Conservation (phyloP, 2,797 vertebrate species). For the Fratercula arctica region DNA sequence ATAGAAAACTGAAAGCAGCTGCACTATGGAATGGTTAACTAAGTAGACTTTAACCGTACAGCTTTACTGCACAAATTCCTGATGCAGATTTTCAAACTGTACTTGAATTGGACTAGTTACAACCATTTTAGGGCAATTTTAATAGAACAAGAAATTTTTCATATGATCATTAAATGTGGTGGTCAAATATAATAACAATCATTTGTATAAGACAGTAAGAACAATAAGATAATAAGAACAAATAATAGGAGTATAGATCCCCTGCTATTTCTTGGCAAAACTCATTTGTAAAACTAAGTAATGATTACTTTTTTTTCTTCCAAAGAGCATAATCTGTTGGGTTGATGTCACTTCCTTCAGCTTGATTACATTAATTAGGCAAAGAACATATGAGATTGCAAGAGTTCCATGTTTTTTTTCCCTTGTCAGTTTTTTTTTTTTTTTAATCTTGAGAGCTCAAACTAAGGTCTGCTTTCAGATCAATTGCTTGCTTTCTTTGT, state of each 20-base stretch:
- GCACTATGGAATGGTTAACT: neutral
- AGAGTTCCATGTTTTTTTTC: conserved; percentile 10
- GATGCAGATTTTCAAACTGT: neutral
- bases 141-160: neutral
- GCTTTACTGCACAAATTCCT: neutral
- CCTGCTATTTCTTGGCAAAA: neutral
- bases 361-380: conserved; percentile 85
- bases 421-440: neutral
- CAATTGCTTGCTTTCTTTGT: neutral
- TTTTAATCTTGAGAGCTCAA: neutral
- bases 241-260: neutral
- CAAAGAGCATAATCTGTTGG: conserved; percentile 52
- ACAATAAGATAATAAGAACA: neutral
- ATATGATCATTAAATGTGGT: neutral
- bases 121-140: neutral
- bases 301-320: neutral
- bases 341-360: conserved; percentile 80
- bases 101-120: neutral
- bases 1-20: neutral
- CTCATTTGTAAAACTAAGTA: neutral
- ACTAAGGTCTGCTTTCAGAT: neutral
- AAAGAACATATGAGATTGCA: neutral
- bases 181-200: neutral
- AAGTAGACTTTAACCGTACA: neutral
- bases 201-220: neutral